phyloP scores from a whole-genome alignment of 2,888 invertebrate species.

The Ophonus ardosiacus region DNA sequence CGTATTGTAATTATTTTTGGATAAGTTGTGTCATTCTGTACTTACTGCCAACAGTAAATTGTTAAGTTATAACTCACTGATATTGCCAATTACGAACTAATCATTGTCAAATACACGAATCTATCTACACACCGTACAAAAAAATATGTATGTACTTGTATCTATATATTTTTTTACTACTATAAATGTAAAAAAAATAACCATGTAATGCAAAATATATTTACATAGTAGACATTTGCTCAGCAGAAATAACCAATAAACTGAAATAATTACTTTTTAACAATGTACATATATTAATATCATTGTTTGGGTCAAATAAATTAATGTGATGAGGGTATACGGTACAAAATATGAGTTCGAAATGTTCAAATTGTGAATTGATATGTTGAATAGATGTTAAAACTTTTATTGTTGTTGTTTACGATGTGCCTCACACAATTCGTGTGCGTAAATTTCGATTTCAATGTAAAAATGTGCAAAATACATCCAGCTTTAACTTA shows the following conservation, averaged over 20 bases:
- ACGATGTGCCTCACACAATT: background rate
- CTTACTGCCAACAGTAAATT: too few relatives aligned
- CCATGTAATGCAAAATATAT: too few relatives aligned
- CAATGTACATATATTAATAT: background rate
- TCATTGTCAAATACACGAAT: too few relatives aligned
- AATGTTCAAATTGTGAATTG: constrained; percentile 34
- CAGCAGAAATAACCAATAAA: constrained; percentile 12
- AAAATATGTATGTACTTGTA: too few relatives aligned
- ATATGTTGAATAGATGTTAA: constrained; percentile 37
- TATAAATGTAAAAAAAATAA: too few relatives aligned
- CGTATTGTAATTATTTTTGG: too few relatives aligned
- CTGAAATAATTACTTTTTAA: background rate
- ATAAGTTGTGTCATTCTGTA: too few relatives aligned
- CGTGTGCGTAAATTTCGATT: constrained; percentile 17
- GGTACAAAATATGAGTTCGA: constrained; percentile 10
- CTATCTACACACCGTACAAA: too few relatives aligned
- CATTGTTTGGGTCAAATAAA: background rate
- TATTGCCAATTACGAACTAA: too few relatives aligned
- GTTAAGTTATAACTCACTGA: too few relatives aligned
- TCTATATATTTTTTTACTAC: too few relatives aligned
- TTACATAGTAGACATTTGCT: constrained; percentile 30
- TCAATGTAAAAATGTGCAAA: background rate
- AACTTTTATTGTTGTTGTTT: background rate
- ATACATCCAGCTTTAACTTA: background rate
- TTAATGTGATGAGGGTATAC: background rate